Evolutionary conservation across 2,113 vertebrate genomes (phyloP).

Genomic region (Dendrocopos noguchii): DNA sequence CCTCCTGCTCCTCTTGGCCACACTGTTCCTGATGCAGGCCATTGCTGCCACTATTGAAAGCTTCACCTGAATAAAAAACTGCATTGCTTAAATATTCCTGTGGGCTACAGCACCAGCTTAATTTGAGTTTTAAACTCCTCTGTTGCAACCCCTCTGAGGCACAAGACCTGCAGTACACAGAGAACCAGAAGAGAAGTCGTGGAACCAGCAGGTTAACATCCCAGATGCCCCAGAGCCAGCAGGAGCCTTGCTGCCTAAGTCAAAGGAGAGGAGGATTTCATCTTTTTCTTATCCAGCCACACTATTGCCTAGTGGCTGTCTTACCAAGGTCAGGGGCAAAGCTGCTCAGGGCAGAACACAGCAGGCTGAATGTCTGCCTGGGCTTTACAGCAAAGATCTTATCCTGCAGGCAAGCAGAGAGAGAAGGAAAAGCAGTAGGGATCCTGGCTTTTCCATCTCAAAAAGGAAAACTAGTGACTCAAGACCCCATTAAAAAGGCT

Average conservation of each 20-base stretch:
- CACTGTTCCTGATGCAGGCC: neutral
- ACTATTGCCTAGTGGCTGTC: neutral
- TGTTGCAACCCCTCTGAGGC: neutral
- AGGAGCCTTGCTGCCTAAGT: neutral
- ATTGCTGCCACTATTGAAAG: neutral
- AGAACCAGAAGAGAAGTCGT: neutral
- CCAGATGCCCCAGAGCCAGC: neutral
- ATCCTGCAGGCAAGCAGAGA: neutral
- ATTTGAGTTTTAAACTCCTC: neutral
- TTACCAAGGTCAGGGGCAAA: neutral
- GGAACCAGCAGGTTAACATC: neutral
- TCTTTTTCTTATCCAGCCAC: neutral
- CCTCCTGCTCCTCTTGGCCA: neutral
- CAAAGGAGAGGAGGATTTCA: neutral
- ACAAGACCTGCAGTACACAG: neutral
- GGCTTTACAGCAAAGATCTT: neutral
- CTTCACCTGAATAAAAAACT: neutral
- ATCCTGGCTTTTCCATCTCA: neutral
- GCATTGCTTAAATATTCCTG: neutral
- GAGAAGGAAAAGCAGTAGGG: conserved; percentile 9
- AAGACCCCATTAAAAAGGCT: neutral
- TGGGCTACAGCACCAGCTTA: neutral
- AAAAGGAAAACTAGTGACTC: neutral
- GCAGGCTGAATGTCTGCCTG: neutral
- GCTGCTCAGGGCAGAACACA: neutral